phyloP scores from a whole-genome alignment of 1,140 invertebrate species.

The Trichoplusia ni region DNA sequence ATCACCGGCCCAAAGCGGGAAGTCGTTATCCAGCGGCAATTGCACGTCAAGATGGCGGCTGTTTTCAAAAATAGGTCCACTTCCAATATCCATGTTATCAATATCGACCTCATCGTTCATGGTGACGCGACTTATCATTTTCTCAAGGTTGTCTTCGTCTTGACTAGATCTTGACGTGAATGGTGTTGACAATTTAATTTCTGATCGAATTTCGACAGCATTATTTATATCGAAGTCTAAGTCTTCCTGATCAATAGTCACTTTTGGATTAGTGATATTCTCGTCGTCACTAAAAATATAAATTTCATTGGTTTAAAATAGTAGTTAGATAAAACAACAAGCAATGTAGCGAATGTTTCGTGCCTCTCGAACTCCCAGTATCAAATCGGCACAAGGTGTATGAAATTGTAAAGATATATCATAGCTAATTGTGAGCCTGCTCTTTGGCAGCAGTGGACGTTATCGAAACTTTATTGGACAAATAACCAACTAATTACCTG shows the following conservation, averaged over 20 bases:
- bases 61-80: constrained; percentile 29
- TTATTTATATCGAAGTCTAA: constrained; percentile 85
- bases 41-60: constrained; percentile 24
- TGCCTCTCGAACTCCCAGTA: too few species aligned
- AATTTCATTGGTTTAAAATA: too few species aligned
- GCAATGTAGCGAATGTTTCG: too few species aligned
- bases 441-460: too few species aligned
- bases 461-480: too few species aligned
- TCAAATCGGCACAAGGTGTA: too few species aligned
- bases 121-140: constrained; percentile 21
- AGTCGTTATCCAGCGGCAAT: constrained; percentile 54
- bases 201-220: constrained; percentile 1
- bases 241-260: constrained; percentile 94
- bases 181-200: neutral
- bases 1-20: constrained; percentile 70
- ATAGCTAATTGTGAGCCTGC: too few species aligned
- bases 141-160: constrained; percentile 31
- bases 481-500: constrained; percentile 76
- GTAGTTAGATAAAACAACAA: too few species aligned
- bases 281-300: constrained; percentile 87
- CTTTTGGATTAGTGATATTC: constrained; percentile 89
- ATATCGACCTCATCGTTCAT: constrained; percentile 12
- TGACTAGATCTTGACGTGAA: constrained; percentile 10
- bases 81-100: constrained; percentile 7
- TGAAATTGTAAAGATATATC: too few species aligned